A percentile compares a stretch with the other conserved stretches of the same genome.
Conservation (phyloP, 2,797 vertebrate genomes). For the Coluber constrictor region DNA sequence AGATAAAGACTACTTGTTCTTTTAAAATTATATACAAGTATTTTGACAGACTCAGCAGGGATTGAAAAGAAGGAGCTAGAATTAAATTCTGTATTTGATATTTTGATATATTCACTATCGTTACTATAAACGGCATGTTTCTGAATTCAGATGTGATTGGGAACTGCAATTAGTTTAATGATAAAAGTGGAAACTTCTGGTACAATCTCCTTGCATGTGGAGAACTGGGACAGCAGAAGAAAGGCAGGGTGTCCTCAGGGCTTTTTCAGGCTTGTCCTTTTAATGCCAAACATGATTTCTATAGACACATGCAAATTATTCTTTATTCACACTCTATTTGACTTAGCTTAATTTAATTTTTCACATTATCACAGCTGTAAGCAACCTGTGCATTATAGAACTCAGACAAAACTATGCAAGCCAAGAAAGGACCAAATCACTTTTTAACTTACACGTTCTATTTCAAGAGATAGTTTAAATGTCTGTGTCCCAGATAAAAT, state of each 20-base stretch:
- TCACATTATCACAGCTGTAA: slow-evolving; percentile 37
- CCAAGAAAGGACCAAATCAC: slow-evolving; percentile 6
- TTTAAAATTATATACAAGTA: neutral
- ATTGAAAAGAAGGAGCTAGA: neutral
- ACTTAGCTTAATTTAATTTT: slow-evolving; percentile 23
- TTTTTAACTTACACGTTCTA: neutral
- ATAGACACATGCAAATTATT: neutral
- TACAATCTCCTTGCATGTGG: neutral
- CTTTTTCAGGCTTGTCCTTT: neutral
- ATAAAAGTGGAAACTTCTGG: neutral
- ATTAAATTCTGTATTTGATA: neutral
- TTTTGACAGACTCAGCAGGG: neutral
- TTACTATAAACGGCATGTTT: neutral
- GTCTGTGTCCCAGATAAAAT: slow-evolving; percentile 28
- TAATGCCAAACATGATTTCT: neutral
- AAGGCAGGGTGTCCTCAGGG: neutral
- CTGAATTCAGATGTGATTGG: neutral
- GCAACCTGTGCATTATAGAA: slow-evolving; percentile 4
- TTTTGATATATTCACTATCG: neutral
- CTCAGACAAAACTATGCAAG: neutral
- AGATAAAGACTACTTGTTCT: neutral
- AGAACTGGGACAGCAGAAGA: neutral
- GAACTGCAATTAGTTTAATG: neutral
- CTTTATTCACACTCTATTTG: neutral
- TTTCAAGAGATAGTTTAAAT: slow-evolving; percentile 17